A percentile compares a stretch with the other conserved stretches of the same genome.
These are phyloP conservation scores for Nomada ferruginata DNA, from an alignment of 2,888 invertebrate species.

Conservation along the genomic window DNA sequence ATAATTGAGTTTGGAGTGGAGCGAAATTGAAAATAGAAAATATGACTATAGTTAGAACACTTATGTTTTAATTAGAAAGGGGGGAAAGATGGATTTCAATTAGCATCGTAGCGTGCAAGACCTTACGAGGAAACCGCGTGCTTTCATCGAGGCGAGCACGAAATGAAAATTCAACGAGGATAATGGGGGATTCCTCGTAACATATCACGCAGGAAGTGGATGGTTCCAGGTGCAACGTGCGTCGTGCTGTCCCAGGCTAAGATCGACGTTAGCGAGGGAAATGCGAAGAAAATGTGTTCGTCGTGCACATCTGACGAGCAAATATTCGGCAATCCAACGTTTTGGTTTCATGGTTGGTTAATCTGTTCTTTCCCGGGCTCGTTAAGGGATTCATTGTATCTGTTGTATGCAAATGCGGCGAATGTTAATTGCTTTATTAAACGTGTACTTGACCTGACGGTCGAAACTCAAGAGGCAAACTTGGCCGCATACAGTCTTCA, in stretches of 20 bases:
- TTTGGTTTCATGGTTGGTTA: constrained; percentile 31
- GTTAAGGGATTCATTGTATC: constrained; percentile 42
- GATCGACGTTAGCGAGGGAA: constrained; percentile 3
- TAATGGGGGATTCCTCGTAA: constrained; percentile 30
- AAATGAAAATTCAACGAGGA: constrained; percentile 47
- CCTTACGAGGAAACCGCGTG: constrained; percentile 14
- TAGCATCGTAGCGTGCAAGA: constrained; percentile 36
- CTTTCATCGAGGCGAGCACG: constrained; percentile 2
- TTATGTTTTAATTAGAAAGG: constrained; percentile 54
- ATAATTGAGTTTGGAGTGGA: too few species aligned
- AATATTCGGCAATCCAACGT: constrained; percentile 2
- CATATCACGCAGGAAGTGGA: constrained; percentile 33
- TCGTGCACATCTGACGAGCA: background rate
- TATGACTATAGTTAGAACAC: constrained; percentile 4
- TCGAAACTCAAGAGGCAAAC: constrained; percentile 38
- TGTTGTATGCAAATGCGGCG: constrained; percentile 49
- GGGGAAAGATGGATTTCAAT: constrained; percentile 58
- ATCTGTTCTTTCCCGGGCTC: constrained; percentile 42
- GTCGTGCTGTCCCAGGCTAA: background rate
- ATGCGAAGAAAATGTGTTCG: constrained; percentile 1
- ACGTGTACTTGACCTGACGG: constrained; percentile 52
- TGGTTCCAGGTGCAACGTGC: constrained; percentile 21
- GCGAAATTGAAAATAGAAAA: background rate
- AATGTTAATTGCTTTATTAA: constrained; percentile 62
- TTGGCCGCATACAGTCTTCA: constrained; percentile 34